Base-by-base conservation (phyloP, 2,797 vertebrate species). In the Protosalanx chinensis region DNA sequence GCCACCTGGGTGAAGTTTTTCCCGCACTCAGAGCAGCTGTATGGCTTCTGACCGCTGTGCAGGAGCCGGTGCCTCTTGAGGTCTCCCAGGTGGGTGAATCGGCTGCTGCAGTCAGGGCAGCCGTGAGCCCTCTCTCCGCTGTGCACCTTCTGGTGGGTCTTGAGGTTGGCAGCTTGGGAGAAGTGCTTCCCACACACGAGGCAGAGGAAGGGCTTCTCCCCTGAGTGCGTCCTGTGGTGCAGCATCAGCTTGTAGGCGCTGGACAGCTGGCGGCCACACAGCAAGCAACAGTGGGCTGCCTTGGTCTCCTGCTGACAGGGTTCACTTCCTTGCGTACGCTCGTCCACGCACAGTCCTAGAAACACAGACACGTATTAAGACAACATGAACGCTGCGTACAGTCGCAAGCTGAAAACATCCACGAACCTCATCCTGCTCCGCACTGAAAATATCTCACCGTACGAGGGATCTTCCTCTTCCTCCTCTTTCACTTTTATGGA, bases 221-320 rank as follows among this genome's bases (percentile, higher is more conserved):
- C 87, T 0, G 85, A 87, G 80, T 88, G 87, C 5, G 63, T 84
- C 5, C 86, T 76, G 1, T 87, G 80, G 13, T 88, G 87, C 2
- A 86, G 82, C 0, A 84, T 60, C 0, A 88, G 82, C 1, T 84
- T 65, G 67, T 0, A 85, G 80, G 0, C 81, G 75, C 80, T 86
- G 84, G 0, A 82, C 27, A 88, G 60, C 83, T 81, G 0, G 74
- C 81, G 46, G n/a, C 82, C 78, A 8, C 87, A 88, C 53, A 32
- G 46, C 0, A 73, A 51, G 73, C 87, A 88, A 13, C 20, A 13
- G 37, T 65, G 58, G 23, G 58, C n/a, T 37, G 5, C 20, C 41
- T 23, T 65, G 27, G 10, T 27, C 8, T 46, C 41, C 41, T 46
- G 33, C 6, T 37, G 64, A 5, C 13, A 6, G 51, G 6, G 37